These are phyloP conservation scores for Sibirionetta formosa DNA, from an alignment of 2,797 vertebrate species.

Conservation along the genomic window DNA sequence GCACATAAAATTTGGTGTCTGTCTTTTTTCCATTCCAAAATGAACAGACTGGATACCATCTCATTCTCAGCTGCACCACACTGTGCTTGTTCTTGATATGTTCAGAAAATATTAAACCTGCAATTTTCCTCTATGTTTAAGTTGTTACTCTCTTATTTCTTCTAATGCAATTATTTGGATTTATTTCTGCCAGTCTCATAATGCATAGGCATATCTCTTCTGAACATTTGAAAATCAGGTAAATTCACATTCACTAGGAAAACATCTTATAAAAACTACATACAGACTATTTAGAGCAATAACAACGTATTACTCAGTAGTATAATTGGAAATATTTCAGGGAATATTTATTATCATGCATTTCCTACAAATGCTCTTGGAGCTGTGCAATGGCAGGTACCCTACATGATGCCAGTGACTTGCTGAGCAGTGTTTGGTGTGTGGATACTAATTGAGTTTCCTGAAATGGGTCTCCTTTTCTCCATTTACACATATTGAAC, in stretches of 20 bases:
- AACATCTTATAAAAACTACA: not conserved
- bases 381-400: not conserved
- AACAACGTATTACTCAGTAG: not conserved
- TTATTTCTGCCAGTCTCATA: not conserved
- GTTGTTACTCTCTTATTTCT: not conserved
- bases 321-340: not conserved
- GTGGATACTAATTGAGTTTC: not conserved
- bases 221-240: not conserved
- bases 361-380: not conserved
- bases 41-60: not conserved
- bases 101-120: not conserved
- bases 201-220: not conserved
- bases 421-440: not conserved
- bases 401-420: not conserved
- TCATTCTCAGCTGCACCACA: not conserved
- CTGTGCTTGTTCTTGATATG: not conserved
- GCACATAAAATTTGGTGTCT: fast-evolving
- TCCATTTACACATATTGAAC: not conserved
- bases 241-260: not conserved
- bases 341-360: not conserved
- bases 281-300: not conserved
- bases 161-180: not conserved
- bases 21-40: not conserved
- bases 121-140: not conserved
- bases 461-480: not conserved